Base-by-base conservation (phyloP, 2,888 invertebrate genomes). In the Oxytorus armatus region DNA sequence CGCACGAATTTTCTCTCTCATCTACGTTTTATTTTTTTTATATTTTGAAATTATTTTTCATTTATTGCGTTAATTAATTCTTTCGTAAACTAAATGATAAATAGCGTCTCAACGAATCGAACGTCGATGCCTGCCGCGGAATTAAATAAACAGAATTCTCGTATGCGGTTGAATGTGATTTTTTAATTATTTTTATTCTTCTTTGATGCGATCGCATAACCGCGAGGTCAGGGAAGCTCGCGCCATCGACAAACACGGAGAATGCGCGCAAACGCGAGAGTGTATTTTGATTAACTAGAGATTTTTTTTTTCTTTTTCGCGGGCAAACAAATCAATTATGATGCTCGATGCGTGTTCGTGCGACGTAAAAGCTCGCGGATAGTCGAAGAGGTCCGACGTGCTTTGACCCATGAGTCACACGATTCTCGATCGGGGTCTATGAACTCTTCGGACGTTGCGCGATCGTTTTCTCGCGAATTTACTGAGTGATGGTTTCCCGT, bases 301-400 rank as follows among this genome's bases (percentile, higher is more conserved):
- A 86, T 65, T 65, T 33, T 53, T 66, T 51, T 69, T 69, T 69
- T 33, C 39, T 55, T 88, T 87, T 88, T 87, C 79, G 83, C 85
- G 82, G 86, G 85, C 86, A 86, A 87, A 87, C 87, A 86, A 87
- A 88, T 88, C 87, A 88, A 88, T 88, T 85, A 85, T 87, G 82
- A 81, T 81, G 81, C 83, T 80, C 78, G 84, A 83, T 72, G 80
- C 14, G 51, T 53, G 51, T 59, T 16, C 25, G 53, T 39, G 61
- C 61, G 16, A 39, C 47, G 51, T 33, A 33, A 1, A 63, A 47
- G 21, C 74, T 76, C 79, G 68, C 70, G 75, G 66, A 53, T 51
- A 70, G 65, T 51, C 73, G 79, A 83, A 65, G 65, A 65, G 65
- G 74, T 78, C 76, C 77, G 83, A 79, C 81, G 81, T 79, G 80